phyloP scores from a whole-genome alignment of 1,140 invertebrate species.

The Arctopsyche grandis region DNA sequence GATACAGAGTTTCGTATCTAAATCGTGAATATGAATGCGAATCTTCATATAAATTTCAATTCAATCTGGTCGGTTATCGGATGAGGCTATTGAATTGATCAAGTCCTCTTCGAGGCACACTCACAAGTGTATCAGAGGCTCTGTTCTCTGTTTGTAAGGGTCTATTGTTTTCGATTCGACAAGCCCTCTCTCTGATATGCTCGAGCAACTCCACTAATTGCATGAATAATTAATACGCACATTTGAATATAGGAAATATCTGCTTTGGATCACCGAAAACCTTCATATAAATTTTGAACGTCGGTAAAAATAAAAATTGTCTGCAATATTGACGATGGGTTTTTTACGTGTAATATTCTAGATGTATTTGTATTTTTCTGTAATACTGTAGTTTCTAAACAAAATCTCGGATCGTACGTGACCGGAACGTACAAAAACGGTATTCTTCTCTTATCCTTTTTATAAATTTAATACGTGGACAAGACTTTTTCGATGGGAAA shows the following conservation, averaged over 20 bases:
- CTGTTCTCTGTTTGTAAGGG: conserved; percentile 7
- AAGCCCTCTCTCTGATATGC: neutral
- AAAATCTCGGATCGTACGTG: conserved; percentile 11
- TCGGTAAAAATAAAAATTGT: too few species aligned
- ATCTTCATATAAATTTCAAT: neutral
- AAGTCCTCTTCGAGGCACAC: too few species aligned
- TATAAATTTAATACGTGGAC: too few species aligned
- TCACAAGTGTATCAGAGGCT: too few species aligned
- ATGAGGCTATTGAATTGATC: too few species aligned
- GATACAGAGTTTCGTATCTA: too few species aligned
- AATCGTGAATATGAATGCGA: neutral
- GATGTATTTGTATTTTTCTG: neutral
- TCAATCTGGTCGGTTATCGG: neutral
- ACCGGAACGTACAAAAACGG: neutral
- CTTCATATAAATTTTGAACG: too few species aligned
- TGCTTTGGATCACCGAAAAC: neutral
- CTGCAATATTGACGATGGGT: too few species aligned
- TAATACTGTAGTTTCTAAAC: conserved; percentile 12
- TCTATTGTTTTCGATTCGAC: conserved; percentile 39
- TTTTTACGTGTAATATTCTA: too few species aligned
- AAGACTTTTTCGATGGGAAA: too few species aligned
- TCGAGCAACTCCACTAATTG: conserved; percentile 37
- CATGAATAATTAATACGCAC: conserved; percentile 38
- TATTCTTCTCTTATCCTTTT: neutral
- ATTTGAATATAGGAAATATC: conserved; percentile 21